These are phyloP conservation scores for Lysandra bellargus DNA, from an alignment of 2,888 invertebrate species.

Conservation along the genomic window DNA sequence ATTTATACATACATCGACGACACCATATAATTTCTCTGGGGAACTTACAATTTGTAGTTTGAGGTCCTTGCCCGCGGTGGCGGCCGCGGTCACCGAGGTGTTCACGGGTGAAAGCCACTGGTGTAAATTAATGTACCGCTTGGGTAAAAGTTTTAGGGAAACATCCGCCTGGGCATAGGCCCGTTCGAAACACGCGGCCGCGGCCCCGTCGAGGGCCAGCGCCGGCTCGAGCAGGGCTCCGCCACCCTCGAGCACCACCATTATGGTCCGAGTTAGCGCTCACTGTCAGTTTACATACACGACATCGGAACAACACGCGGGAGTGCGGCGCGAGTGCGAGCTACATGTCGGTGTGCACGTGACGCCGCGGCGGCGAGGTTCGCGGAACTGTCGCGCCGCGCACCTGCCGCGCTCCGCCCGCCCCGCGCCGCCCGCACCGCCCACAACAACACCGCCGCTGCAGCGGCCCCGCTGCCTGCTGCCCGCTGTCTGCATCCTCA, in stretches of 20 bases:
- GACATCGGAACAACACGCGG: constrained; percentile 56
- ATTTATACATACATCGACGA: constrained; percentile 7
- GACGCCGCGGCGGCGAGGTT: constrained; percentile 64
- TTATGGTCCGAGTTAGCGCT: constrained; percentile 45
- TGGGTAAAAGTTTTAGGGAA: constrained; percentile 93
- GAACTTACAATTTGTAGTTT: constrained; percentile 87
- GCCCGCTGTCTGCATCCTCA: constrained; percentile 68
- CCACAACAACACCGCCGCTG: constrained; percentile 75
- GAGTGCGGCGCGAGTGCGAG: constrained; percentile 54
- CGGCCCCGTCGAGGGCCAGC: constrained; percentile 86
- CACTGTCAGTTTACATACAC: constrained; percentile 51
- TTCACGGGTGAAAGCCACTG: constrained; percentile 93
- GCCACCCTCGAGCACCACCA: constrained; percentile 78
- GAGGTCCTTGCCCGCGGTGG: constrained; percentile 86
- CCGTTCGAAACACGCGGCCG: constrained; percentile 86
- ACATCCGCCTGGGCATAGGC: constrained; percentile 90
- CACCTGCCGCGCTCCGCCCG: constrained; percentile 55
- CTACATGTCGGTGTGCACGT: constrained; percentile 63
- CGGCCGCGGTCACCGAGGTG: constrained; percentile 70
- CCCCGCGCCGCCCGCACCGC: constrained; percentile 56
- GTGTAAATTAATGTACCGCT: constrained; percentile 94
- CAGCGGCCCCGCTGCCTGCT: constrained; percentile 70
- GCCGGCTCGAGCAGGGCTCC: constrained; percentile 79
- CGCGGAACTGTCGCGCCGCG: constrained; percentile 69
- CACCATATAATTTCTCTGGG: neutral